Evolutionary conservation across 2,888 invertebrate species (phyloP).

Genomic region (Agrotis exclamationis): DNA sequence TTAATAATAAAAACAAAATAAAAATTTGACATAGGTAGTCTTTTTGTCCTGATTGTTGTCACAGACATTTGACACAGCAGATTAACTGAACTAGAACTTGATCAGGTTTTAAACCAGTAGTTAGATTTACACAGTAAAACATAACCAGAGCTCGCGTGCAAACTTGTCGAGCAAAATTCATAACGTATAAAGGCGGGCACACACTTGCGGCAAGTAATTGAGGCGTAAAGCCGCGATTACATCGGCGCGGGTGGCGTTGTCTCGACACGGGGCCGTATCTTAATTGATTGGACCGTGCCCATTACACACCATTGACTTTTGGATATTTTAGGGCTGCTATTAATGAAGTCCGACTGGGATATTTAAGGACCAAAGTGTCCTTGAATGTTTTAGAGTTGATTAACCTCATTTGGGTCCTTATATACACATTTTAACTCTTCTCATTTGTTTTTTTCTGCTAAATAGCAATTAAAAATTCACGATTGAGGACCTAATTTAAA

Average conservation of each 20-base stretch:
- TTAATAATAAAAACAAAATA: too few species aligned
- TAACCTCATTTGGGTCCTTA: constrained; percentile 9
- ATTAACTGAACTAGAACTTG: constrained; percentile 32
- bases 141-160: constrained; percentile 43
- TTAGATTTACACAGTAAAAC: constrained; percentile 29
- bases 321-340: constrained; percentile 72
- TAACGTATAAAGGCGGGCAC: constrained; percentile 56
- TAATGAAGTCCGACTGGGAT: constrained; percentile 39
- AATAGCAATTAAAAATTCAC: constrained; percentile 17
- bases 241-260: constrained; percentile 71
- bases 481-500: constrained; percentile 7
- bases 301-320: constrained; percentile 77
- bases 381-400: constrained; percentile 21
- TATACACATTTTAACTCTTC: not conserved
- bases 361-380: constrained; percentile 33
- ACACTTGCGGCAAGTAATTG: constrained; percentile 68
- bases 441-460: constrained; percentile 7
- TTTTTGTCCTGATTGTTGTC: not conserved
- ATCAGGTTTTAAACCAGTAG: constrained; percentile 36
- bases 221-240: constrained; percentile 72
- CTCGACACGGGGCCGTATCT: constrained; percentile 67
- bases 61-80: constrained; percentile 10
- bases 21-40: not conserved
- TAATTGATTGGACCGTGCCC: constrained; percentile 78
- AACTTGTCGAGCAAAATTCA: constrained; percentile 50